Percentiles rank a stretch among this genome's conserved stretches.
phyloP scores from a whole-genome alignment of 2,888 invertebrate species.

The Aspidiotus rigidus region DNA sequence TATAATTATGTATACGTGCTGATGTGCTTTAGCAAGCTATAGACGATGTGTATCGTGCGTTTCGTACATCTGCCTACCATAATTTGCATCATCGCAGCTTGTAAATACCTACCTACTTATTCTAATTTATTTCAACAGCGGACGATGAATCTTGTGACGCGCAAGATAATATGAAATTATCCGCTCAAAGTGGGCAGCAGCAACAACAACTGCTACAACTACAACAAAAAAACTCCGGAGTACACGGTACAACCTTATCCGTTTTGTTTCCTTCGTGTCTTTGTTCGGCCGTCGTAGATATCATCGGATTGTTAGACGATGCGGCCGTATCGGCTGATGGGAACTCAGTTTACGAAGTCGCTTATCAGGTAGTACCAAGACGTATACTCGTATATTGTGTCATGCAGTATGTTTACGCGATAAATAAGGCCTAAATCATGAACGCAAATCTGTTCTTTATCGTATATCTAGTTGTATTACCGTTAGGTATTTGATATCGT shows the following conservation, averaged over 20 bases:
- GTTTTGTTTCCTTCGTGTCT: conserved; percentile 93
- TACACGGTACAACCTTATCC: conserved; percentile 67
- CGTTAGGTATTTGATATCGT: no score
- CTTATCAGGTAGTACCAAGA: conserved; percentile 73
- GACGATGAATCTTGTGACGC: conserved; percentile 28
- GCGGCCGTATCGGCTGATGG: conserved; percentile 90
- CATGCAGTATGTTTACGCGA: no score
- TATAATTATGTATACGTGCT: background rate
- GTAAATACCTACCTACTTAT: no score
- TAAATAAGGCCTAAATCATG: no score
- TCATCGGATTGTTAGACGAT: conserved; percentile 89
- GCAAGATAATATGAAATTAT: conserved; percentile 13
- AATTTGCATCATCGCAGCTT: no score
- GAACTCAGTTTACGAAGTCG: conserved; percentile 91
- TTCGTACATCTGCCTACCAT: no score
- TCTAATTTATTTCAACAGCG: background rate
- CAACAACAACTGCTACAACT: conserved; percentile 13
- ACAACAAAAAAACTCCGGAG: conserved; percentile 24
- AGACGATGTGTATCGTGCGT: no score
- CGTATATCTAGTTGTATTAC: no score
- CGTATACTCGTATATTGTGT: no score
- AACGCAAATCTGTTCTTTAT: no score
- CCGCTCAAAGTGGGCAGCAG: background rate
- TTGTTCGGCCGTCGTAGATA: conserved; percentile 90
- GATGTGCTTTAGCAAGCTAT: no score